Evolutionary conservation across 2,888 invertebrate species (phyloP), one percentile per base, ranked within the genome.

Genomic region (Liodrosophila aerea): DNA sequence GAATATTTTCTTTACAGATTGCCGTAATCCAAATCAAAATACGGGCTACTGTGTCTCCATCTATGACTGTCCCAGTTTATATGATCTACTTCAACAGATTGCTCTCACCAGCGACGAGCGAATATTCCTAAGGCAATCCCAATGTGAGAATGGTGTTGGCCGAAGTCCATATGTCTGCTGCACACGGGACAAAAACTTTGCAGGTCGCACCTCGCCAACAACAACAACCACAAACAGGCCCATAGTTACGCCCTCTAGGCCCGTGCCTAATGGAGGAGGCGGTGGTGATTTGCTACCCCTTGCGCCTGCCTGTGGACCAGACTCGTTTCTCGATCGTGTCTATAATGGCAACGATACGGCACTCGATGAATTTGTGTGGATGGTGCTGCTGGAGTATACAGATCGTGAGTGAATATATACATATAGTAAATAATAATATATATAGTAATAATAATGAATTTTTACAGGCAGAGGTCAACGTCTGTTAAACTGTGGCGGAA

Each of bases 291-390:
- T 85, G 5, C 53, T 90, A 54, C 90, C 90, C 0, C 61, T 47
- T 18, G 68, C 86, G 1, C 88, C 88, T 1, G 49, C 60, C 2
- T 90, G 90, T 47, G 90, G 90, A 7, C 82, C 75, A 15, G 65
- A 70, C 18, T 74, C 88, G 2, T 65, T 86, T 46, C 87, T 88
- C 29, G 91, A 92, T 76, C 91, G 91, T 69, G 93, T 94, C 45
- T 92, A 92, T 39, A 94, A 93, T 11, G 94, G 94, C 11, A 90
- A 91, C 29, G 84, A 88, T 34, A 91, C 93, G 0, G 92, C 92
- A 0, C 75, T 94, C 1, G 93, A 93, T 69, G 94, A 94, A 67
- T 94, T 93, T 74, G 93, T 93, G 0, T 94, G 94, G 94, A 93
- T 94, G 93, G 92, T 91, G 0, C 88, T 94, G n/a, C 76, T 94